Conservation (phyloP, 2,888 invertebrate genomes). For the Limenitis camilla region DNA sequence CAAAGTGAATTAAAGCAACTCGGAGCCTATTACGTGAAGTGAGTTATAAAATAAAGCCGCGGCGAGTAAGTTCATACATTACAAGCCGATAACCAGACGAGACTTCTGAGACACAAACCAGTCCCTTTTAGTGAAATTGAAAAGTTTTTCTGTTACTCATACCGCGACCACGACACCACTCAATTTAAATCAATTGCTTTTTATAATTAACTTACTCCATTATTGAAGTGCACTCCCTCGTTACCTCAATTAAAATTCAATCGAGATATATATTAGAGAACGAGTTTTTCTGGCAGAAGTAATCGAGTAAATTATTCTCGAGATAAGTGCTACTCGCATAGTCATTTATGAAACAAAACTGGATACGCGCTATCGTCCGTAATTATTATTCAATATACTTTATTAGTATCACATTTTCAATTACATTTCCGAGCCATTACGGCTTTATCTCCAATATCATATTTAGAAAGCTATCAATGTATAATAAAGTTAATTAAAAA, state of each 20-base stretch:
- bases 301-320: constrained; percentile 48
- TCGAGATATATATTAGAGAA: constrained; percentile 60
- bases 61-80: constrained; percentile 72
- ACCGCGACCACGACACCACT: constrained; percentile 65
- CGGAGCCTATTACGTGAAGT: constrained; percentile 68
- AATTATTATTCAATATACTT: constrained; percentile 13
- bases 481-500: constrained; percentile 17
- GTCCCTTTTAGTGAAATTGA: constrained; percentile 76
- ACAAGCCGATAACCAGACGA: constrained; percentile 75
- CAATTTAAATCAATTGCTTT: constrained; percentile 74
- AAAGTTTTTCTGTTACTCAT: constrained; percentile 75
- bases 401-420: constrained; percentile 14
- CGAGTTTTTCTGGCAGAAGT: constrained; percentile 55
- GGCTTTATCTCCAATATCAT: constrained; percentile 11
- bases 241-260: constrained; percentile 68
- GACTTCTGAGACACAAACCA: constrained; percentile 75
- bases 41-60: constrained; percentile 72
- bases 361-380: constrained; percentile 10
- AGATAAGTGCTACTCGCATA: constrained; percentile 31
- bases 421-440: constrained; percentile 9
- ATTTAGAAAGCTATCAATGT: constrained; percentile 10
- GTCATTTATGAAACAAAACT: constrained; percentile 13
- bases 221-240: constrained; percentile 66
- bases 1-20: constrained; percentile 65
- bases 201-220: constrained; percentile 71